Conservation (phyloP, 2,888 invertebrate genomes). For the Ornithoptera alexandrae region DNA sequence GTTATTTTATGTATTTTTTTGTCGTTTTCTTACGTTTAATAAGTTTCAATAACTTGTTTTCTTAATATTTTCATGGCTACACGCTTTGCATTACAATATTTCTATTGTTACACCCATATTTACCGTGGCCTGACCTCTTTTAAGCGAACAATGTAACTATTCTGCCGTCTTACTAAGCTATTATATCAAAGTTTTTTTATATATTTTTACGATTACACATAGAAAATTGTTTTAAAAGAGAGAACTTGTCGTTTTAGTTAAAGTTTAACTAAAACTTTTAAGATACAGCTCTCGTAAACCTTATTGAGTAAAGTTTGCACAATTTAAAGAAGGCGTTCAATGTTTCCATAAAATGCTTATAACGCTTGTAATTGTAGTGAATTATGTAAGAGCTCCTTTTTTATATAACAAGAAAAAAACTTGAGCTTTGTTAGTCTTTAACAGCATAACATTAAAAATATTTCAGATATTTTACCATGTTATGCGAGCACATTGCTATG, state of each 20-base stretch:
- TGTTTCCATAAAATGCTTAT: neutral
- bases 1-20: neutral
- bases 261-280: neutral
- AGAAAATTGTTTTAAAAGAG: neutral
- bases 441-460: too few species aligned
- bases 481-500: too few species aligned
- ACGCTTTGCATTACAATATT: neutral
- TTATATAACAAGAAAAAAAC: neutral
- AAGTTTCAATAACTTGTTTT: neutral
- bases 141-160: constrained; percentile 19
- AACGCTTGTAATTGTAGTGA: neutral
- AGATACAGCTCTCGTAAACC: too few species aligned
- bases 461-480: neutral
- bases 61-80: neutral
- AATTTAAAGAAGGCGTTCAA: neutral
- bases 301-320: neutral
- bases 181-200: neutral
- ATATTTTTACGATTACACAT: neutral
- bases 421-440: neutral
- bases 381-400: neutral
- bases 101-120: constrained; percentile 15
- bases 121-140: constrained; percentile 18
- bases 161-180: constrained; percentile 8
- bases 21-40: neutral
- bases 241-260: neutral